Evolutionary conservation across 2,888 invertebrate genomes (phyloP), one percentile per base, ranked within the genome.

Genomic region (Cremastobaeus sp.): DNA sequence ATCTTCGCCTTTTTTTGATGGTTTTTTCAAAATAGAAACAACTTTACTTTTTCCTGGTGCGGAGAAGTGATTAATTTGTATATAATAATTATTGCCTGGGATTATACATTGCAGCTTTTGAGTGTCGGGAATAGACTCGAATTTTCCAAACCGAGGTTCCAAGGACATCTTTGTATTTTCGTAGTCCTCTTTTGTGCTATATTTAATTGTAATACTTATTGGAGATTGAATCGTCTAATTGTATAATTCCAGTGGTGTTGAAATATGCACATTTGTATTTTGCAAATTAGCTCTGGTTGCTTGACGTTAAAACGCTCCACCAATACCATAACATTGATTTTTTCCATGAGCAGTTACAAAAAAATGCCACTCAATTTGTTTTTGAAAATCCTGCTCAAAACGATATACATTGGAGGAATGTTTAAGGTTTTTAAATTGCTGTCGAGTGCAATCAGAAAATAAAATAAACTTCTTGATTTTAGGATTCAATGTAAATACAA

Each of bases 331-430:
- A 20, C 68, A 69, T 25, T 32, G 17, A 9, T 39, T 34, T 28
- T 66, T 66, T 11, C 66, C 66, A 39, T 66, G 66, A 12, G 66
- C 18, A 6, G 15, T 64, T 20, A 35, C 47, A 17, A 43, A 41
- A 48, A 66, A 66, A 18, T 66, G 55, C 47, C 39, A 66, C n/a
- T 41, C 48, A 12, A 17, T 35, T 39, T 37, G 6, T 15, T 30
- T 43, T 4, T 43, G 32, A 20, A 48, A 60, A 39, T 60, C 39
- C 1, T 25, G 39, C 65, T 30, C 14, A 25, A 18, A 30, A 47
- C 54, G 8, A 18, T 17, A 21, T 20, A 55, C 3, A 45, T 54
- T 65, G n/a, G 4, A 2, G 15, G 45, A 55, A 35, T 37, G 12
- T 18, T 62, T 32, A 6, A 20, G 45, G 11, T 45, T 57, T 57